phyloP scores from a whole-genome alignment of 2,797 vertebrate species.

The Betta splendens region DNA sequence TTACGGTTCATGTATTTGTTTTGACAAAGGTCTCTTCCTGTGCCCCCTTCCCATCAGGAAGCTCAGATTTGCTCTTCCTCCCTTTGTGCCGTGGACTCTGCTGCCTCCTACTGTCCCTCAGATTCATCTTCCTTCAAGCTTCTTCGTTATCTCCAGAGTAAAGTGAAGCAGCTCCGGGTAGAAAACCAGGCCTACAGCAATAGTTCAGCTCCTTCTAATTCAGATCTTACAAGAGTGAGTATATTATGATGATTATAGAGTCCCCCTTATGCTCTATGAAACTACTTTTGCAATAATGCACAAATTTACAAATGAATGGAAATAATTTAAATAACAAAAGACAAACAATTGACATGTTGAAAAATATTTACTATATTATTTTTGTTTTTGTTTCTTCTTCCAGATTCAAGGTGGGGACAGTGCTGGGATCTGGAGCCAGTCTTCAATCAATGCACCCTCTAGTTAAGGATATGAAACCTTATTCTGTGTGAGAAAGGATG shows the following conservation, averaged over 20 bases:
- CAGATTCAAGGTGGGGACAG: conserved; percentile 55
- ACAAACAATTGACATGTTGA: no score
- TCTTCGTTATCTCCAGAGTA: conserved; percentile 76
- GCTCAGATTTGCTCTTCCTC: conserved; percentile 38
- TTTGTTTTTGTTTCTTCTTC: no score
- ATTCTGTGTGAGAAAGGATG: neutral
- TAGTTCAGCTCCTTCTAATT: conserved; percentile 29
- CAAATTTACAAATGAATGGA: neutral
- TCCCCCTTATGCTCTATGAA: neutral
- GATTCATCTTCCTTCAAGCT: conserved; percentile 73
- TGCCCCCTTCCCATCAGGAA: conserved; percentile 54
- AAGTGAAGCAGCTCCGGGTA: conserved; percentile 78
- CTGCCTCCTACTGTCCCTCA: conserved; percentile 30
- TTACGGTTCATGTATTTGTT: neutral
- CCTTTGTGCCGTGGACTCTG: conserved; percentile 30
- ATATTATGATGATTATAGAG: neutral
- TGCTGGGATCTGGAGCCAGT: conserved; percentile 19
- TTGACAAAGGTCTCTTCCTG: neutral
- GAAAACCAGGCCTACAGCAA: conserved; percentile 57
- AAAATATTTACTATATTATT: conserved; percentile 2
- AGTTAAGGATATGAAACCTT: conserved; percentile 35
- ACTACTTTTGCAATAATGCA: neutral
- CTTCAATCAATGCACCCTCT: conserved; percentile 25
- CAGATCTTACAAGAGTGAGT: conserved; percentile 53
- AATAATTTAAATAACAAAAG: no score